A percentile compares a stretch with the other conserved stretches of the same genome.
Evolutionary conservation across 2,797 vertebrate genomes (phyloP).

Genomic region (Triplophysa bombifrons): DNA sequence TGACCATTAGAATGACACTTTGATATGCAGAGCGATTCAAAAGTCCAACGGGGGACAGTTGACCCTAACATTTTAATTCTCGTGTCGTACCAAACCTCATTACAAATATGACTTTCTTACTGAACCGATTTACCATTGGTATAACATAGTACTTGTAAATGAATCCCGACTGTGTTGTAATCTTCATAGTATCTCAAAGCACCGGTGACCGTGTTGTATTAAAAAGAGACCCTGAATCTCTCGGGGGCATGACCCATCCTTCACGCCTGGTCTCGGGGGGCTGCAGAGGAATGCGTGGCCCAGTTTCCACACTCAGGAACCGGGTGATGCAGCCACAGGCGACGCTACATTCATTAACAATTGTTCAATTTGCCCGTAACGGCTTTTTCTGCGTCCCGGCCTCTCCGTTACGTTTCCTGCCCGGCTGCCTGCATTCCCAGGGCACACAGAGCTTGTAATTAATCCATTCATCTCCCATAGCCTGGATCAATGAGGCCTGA

Average conservation of each 20-base stretch:
- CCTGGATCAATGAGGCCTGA: constrained; percentile 74
- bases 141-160: not conserved
- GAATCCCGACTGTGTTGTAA: not conserved
- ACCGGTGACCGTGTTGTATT: not conserved
- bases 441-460: constrained; percentile 77
- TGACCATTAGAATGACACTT: no score
- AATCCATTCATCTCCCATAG: constrained; percentile 83
- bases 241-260: constrained; percentile 21
- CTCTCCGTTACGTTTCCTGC: constrained; percentile 60
- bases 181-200: not conserved
- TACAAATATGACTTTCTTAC: not conserved
- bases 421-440: constrained; percentile 69
- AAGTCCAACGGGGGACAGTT: no score
- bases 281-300: constrained; percentile 56
- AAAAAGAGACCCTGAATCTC: constrained; percentile 3
- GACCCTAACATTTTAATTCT: no score
- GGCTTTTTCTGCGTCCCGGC: constrained; percentile 71
- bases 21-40: no score
- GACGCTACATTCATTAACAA: constrained; percentile 79
- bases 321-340: constrained; percentile 67
- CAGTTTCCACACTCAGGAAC: constrained; percentile 58
- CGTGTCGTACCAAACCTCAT: no score
- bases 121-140: not conserved
- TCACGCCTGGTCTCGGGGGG: constrained; percentile 46
- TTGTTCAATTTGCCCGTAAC: constrained; percentile 81